phyloP scores from a whole-genome alignment of 2,113 vertebrate species.

The Pygoscelis adeliae region DNA sequence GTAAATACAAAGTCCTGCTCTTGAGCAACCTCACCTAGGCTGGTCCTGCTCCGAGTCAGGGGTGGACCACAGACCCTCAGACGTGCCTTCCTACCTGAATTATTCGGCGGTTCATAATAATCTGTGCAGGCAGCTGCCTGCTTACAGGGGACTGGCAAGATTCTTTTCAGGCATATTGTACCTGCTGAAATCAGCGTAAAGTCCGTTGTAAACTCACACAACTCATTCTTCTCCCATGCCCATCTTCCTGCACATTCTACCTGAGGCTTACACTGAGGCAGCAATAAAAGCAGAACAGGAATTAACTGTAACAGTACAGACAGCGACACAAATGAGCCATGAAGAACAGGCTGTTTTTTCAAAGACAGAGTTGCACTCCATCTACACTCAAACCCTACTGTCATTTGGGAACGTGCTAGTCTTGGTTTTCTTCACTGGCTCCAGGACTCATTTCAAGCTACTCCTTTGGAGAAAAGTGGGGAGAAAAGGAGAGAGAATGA shows the following conservation, averaged over 20 bases:
- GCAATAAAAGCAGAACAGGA: background rate
- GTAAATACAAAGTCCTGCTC: background rate
- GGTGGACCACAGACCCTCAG: background rate
- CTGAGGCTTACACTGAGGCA: background rate
- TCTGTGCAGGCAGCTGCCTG: background rate
- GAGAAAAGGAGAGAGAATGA: background rate
- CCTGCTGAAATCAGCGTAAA: background rate
- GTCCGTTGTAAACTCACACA: background rate
- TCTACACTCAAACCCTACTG: background rate
- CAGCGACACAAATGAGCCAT: background rate
- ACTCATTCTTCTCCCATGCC: background rate
- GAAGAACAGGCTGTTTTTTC: background rate
- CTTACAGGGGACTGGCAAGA: background rate
- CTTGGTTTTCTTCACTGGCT: background rate
- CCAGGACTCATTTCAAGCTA: background rate
- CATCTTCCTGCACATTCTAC: background rate
- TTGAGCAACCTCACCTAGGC: background rate
- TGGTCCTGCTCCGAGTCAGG: background rate
- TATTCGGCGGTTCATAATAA: background rate
- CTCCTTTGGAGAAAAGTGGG: background rate
- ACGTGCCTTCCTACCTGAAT: background rate
- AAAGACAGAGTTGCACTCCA: background rate
- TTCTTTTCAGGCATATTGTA: background rate
- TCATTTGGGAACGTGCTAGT: background rate
- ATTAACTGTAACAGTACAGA: background rate